Conservation (phyloP, 2,888 invertebrate genomes). For the Shargacucullia verbasci region DNA sequence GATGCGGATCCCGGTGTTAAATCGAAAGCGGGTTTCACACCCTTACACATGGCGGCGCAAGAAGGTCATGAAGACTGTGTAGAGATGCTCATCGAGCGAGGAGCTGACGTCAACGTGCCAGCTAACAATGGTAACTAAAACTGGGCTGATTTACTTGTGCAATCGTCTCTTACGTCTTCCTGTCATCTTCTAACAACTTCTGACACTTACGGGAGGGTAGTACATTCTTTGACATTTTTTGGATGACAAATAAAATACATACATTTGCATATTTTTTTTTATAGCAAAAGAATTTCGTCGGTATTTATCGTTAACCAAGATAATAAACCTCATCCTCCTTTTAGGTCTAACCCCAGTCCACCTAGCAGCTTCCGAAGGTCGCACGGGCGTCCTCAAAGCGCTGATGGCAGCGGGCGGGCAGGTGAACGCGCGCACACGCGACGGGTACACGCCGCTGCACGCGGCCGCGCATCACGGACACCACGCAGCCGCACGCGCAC, state of each 20-base stretch:
- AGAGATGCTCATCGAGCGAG: slow-evolving; percentile 96
- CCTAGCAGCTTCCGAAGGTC: slow-evolving; percentile 98
- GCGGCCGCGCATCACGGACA: slow-evolving; percentile 99
- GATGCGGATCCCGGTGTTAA: slow-evolving; percentile 96
- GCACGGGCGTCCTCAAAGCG: slow-evolving; percentile 94
- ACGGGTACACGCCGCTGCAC: slow-evolving; percentile 98
- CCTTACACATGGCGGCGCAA: slow-evolving; percentile 97
- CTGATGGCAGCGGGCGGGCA: slow-evolving; percentile 94
- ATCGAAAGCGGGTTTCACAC: slow-evolving; percentile 98
- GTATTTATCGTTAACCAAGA: too few species aligned
- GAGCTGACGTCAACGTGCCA: slow-evolving; percentile 94
- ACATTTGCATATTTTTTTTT: too few species aligned
- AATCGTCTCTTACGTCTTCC: too few species aligned
- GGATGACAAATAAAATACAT: too few species aligned
- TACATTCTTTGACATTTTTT: too few species aligned
- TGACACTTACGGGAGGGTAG: too few species aligned
- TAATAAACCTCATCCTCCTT: not conserved
- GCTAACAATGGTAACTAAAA: slow-evolving; percentile 92
- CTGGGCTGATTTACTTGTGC: too few species aligned
- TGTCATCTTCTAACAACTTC: too few species aligned
- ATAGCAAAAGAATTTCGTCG: too few species aligned
- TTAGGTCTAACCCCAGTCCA: slow-evolving; percentile 97
- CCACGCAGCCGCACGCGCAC: slow-evolving; percentile 95
- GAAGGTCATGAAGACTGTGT: slow-evolving; percentile 99
- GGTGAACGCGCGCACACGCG: slow-evolving; percentile 92